These are phyloP conservation scores for Folsomia candida DNA, from an alignment of 2,888 invertebrate genomes.

Conservation along the genomic window DNA sequence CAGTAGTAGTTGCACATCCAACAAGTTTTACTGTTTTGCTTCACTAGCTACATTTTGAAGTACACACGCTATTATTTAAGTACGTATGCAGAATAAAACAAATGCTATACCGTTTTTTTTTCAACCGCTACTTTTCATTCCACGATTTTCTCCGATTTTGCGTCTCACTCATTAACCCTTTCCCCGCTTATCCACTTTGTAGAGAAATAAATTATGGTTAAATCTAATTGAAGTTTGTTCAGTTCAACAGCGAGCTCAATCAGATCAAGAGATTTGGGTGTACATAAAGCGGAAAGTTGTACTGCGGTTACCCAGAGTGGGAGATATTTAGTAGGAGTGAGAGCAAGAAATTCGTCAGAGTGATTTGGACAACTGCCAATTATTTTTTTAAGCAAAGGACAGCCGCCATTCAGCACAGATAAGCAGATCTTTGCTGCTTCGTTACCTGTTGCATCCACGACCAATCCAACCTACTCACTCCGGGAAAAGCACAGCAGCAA, in stretches of 20 bases:
- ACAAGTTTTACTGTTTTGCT: not conserved
- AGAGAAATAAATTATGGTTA: not conserved
- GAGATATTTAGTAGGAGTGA: not conserved
- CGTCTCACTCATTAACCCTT: not conserved
- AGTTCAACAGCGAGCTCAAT: not conserved
- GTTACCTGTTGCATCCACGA: conserved; percentile 41
- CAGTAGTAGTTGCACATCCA: not conserved
- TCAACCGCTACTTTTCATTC: not conserved
- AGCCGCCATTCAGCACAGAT: not conserved
- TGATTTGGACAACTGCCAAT: conserved; percentile 48
- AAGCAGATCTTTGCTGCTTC: conserved; percentile 20
- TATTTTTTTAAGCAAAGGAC: conserved; percentile 40
- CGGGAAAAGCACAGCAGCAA: not conserved
- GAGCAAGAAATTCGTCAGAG: not conserved
- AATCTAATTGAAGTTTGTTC: conserved; percentile 3
- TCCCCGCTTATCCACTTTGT: not conserved
- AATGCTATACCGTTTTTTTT: too few relatives aligned
- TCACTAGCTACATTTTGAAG: not conserved
- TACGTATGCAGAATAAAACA: not conserved
- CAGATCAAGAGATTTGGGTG: not conserved
- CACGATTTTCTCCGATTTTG: not conserved
- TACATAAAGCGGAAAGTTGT: not conserved
- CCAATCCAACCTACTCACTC: not conserved
- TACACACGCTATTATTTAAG: too few relatives aligned
- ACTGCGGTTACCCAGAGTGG: not conserved